Base-by-base conservation (phyloP, 2,113 vertebrate species). In the Oenanthe oenanthe region DNA sequence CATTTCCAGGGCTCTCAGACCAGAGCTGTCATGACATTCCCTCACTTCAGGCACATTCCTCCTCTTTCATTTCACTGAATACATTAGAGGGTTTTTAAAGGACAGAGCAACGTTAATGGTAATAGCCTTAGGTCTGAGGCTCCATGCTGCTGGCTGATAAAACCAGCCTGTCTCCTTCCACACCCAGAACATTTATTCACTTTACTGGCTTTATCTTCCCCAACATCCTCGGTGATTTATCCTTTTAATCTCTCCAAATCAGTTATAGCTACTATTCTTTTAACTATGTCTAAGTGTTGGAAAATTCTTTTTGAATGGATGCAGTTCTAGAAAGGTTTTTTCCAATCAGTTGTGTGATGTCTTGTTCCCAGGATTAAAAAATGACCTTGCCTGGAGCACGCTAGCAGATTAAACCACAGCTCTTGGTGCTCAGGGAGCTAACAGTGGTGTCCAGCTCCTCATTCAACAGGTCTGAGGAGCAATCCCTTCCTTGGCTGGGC, bases 121-220 rank as follows among this genome's bases (percentile, higher is more conserved):
- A 91, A 91, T 73, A 91, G 92, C 95, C 81, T 84, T 70, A 91
- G 92, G 78, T 95, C 51, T 91, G 94, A 93, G 85, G 36, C 89
- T 92, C 65, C 66, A 63, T 89, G 89, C 93, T 89, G 77, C 83
- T 96, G 95, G 75, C 94, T 94, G 88, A 94, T 95, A 96, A 95
- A 96, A 95, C 88, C 92, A 80, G 82, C 78, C 82, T 93, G 85
- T 90, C 93, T 97, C 31, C 56, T 93, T 96, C 92, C 75, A 89
- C 85, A 94, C 67, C 90, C 92, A 71, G 92, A 96, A 92, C 89
- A 63, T 80, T 91, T 95, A 88, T 73, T 95, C 92, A 92, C 60
- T 96, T 83, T 74, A 60, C 88, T 63, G 72, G 68, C 79, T 94
- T 96, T 85, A 92, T 97, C 92, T 94, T 95, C 72, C 31, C 61